Base-by-base conservation (phyloP, 2,888 invertebrate species). In the Galeruca laticollis region DNA sequence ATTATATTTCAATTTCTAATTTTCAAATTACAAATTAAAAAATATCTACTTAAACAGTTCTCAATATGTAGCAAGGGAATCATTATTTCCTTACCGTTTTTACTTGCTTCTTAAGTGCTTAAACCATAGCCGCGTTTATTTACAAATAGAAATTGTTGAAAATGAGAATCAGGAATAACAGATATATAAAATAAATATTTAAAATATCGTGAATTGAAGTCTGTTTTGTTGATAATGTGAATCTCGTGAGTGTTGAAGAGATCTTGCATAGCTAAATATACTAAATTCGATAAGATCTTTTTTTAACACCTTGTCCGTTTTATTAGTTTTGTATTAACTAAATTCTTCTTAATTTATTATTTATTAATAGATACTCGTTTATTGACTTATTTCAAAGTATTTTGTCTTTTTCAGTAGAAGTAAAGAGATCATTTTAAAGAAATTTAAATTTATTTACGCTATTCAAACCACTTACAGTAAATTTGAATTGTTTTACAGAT, bases 101-200 rank as follows among this genome's bases (percentile, higher is more conserved):
- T 43, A 43, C 43, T 15, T 43, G 43, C 43, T 43, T 43, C n/a
- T n/a, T 15, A 4, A 15, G n/a, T n/a, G 4, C 43, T 13, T 5
- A 54, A 54, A 31, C 13, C 26, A 33, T 31, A 21, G 47, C 59
- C 47, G 6, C 5, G n/a, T 26, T n/a, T 60, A 31, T 60, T 47
- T 47, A 47, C 21, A 60, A 21, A 26, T 60, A 60, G 47, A 37
- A 43, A 43, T 15, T 15, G 47, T 15, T 47, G 35, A 60, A 43
- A 60, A 43, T n/a, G 6, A 49, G 26, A 49, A 60, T 33, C n/a
- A 43, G 49, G 26, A 49, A 60, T 26, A 49, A 33, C 60, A 49
- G 60, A 60, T 33, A 31, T 26, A 26, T 49, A 13, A 43, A 49
- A 37, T 49, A 60, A 60, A 60, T 60, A 49, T 60, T 60, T 60